Evolutionary conservation across 2,888 invertebrate genomes (phyloP), one percentile per base, ranked within the genome.

Genomic region (Caenorhabditis imperialis): DNA sequence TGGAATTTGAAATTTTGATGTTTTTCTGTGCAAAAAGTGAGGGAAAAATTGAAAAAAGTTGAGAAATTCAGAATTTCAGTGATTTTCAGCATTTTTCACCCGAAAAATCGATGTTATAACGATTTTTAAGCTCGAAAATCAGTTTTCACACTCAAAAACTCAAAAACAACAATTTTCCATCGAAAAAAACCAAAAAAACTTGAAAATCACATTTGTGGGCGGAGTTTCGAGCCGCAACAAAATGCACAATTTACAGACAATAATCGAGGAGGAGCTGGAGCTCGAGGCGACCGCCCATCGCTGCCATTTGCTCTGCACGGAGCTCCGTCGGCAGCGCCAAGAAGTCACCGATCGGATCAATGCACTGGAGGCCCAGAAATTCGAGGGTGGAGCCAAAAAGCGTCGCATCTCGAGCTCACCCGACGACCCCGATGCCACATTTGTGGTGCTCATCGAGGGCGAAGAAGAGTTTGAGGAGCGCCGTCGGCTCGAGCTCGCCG

Each of bases 221-320:
- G n/a, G 10, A 30, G 30, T 30, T 30, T 7, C 10, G 10, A 30
- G 10, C 6, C 6, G 6, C 30, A 30, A 30, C 10, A 30, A 30
- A 7, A 30, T 7, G 7, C 7, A 7, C 6, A 50, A 23, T 22
- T 45, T 57, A 1, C 51, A 74, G 57, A 33, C n/a, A 6, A 18
- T 74, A 8, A 44, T 74, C 48, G 74, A 69, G n/a, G 74, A 74
- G 8, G 74, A 74, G 20, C 33, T 74, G 18, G 74, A 74, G 51
- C 20, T 62, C n/a, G 62, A 62, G 47, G 57, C 57, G 7, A 57
- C 51, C 18, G 23, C 69, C 3, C 47, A 57, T 3, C 45, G 57
- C 12, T 69, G 69, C 25, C 62, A 74, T 10, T 23, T 55, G 6
- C 33, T 74, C n/a, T 69, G 62, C 35, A 45, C 42, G 4, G 74